Base-by-base conservation (phyloP, 2,113 vertebrate genomes). In the Nothoprocta pentlandii region DNA sequence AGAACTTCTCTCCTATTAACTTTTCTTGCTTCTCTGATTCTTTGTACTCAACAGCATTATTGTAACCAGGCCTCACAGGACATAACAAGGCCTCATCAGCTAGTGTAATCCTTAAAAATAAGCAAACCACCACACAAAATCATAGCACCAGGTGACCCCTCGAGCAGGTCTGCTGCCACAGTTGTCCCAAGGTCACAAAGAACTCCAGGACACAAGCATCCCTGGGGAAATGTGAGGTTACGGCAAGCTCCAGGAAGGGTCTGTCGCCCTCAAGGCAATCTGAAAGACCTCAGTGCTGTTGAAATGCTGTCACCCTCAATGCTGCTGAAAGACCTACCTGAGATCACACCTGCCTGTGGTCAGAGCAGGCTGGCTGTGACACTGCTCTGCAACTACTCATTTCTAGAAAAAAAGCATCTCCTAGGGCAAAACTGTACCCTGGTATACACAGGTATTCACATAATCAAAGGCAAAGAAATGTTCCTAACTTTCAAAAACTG, bases 21-120 rank as follows among this genome's bases (percentile, higher is more conserved):
- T 91, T 77, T 87, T 92, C 26, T 32, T 39, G 2, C n/a, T 71
- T 80, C 12, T 87, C 17, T 47, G 88, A 67, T 32, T 91, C 68
- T 80, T 80, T 51, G n/a, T 64, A 53, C 8, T 90, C 53, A 41
- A 16, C 42, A 86, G 12, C 6, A 12, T 46, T 30, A 41, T 80
- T 83, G 28, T 68, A 61, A 51, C 9, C 56, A 36, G 78, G 41
- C 7, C 28, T 53, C 30, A 10, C 10, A 62, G 8, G 59, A 77
- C 26, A 28, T 75, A 59, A 34, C 9, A 90, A 77, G 39, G 26
- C 23, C 79, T 63, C 61, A 28, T 80, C 36, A 51, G 4, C 30
- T 59, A 67, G 9, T 28, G 6, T 44, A 54, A 77, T 76, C 19
- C 63, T 85, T 74, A 67, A 54, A 68, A 67, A 58, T 56, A n/a